A percentile compares a stretch with the other conserved stretches of the same genome.
phyloP scores from a whole-genome alignment of 2,797 vertebrate genomes.

The Sus cebifrons region DNA sequence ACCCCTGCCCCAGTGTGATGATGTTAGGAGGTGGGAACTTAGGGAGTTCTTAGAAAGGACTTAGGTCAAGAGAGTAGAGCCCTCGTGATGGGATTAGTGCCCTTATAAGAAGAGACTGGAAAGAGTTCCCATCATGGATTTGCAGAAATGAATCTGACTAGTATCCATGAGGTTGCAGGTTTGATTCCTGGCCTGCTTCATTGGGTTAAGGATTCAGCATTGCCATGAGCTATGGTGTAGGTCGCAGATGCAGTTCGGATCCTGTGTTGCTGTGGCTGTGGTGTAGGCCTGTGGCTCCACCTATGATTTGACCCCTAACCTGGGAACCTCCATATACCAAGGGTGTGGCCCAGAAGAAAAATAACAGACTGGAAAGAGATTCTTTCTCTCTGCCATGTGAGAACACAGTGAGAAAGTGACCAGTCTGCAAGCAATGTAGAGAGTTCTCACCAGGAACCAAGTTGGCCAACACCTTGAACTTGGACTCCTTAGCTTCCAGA shows the following conservation, averaged over 20 bases:
- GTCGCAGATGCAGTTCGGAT: no score
- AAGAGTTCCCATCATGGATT: not conserved
- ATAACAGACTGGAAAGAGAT: not conserved
- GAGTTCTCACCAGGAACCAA: not conserved
- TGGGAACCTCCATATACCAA: no score
- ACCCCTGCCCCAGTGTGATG: not conserved
- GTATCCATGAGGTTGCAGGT: no score
- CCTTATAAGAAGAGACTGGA: not conserved
- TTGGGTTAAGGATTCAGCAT: no score
- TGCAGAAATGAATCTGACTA: no score
- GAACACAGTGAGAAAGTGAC: not conserved
- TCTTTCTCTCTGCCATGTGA: not conserved
- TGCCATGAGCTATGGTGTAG: no score
- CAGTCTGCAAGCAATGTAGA: not conserved
- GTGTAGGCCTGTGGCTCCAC: no score
- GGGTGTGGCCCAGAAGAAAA: no score
- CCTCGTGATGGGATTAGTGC: not conserved
- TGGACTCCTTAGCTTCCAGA: slow-evolving; percentile 9
- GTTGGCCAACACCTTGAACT: not conserved
- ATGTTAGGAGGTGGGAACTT: not conserved
- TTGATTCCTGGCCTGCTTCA: no score
- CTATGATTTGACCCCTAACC: no score
- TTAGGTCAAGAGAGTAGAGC: not conserved
- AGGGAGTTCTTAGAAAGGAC: not conserved
- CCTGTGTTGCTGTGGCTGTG: no score